A percentile compares a stretch with the other conserved stretches of the same genome.
Conservation (phyloP, 2,113 vertebrate species). For the Stigmatopora argus region DNA sequence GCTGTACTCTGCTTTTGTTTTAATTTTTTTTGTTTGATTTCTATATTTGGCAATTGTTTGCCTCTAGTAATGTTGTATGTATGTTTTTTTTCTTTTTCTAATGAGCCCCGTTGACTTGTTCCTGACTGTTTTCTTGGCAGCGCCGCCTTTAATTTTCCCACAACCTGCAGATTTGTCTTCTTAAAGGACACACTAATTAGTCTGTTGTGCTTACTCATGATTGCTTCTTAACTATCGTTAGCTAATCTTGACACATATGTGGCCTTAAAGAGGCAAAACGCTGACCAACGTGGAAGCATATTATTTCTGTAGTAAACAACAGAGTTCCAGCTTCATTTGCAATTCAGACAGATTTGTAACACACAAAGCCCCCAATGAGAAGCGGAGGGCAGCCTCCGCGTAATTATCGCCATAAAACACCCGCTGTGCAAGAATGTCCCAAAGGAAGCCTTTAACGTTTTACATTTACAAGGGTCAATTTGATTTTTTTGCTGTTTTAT, state of each 20-base stretch:
- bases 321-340: conserved; percentile 5
- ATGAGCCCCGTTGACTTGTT: not conserved
- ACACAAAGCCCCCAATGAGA: conserved; percentile 9
- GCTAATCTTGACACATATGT: not conserved
- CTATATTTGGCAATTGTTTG: not conserved
- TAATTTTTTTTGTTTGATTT: not conserved
- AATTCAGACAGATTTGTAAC: conserved; percentile 13
- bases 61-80: not conserved
- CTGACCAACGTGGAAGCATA: not conserved
- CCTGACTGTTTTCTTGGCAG: not conserved
- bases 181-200: conserved; percentile 2
- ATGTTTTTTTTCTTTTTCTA: not conserved
- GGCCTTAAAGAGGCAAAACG: not conserved
- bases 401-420: conserved; percentile 37
- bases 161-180: not conserved
- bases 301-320: not conserved
- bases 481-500: conserved; percentile 16
- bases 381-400: conserved; percentile 5
- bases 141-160: not conserved
- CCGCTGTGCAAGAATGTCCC: conserved; percentile 13
- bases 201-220: not conserved
- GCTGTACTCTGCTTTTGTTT: not conserved
- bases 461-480: conserved; percentile 29
- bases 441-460: conserved; percentile 21
- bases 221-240: not conserved